These are phyloP conservation scores for Malurus alboscapulatus DNA, from an alignment of 2,113 vertebrate species.

Conservation along the genomic window DNA sequence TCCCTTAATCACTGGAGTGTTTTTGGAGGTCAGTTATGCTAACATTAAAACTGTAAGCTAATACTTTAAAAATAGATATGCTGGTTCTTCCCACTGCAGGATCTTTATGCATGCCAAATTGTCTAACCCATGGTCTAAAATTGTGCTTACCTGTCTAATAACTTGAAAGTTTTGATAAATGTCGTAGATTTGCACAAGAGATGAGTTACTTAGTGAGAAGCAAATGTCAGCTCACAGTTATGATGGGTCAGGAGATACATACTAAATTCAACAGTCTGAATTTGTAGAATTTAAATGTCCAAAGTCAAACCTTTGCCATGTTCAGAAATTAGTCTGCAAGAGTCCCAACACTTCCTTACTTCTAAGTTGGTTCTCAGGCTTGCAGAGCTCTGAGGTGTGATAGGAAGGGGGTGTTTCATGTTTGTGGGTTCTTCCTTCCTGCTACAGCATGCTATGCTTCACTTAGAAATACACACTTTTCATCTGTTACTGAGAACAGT, in stretches of 20 bases:
- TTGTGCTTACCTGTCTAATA: background rate
- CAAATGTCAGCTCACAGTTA: background rate
- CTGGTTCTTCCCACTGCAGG: background rate
- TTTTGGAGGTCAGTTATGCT: constrained; percentile 89
- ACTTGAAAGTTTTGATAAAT: background rate
- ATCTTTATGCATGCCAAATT: background rate
- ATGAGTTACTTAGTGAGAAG: background rate
- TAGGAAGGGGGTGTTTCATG: background rate
- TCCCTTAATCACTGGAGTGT: constrained; percentile 94
- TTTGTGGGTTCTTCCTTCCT: constrained; percentile 5
- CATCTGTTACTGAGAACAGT: background rate
- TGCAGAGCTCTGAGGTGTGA: background rate
- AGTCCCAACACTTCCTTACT: background rate
- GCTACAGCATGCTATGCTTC: background rate
- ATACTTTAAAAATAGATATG: constrained; percentile 7
- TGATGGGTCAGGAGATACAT: background rate
- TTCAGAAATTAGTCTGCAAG: background rate
- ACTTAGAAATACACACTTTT: background rate
- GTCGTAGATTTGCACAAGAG: background rate
- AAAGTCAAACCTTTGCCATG: background rate
- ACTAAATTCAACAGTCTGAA: background rate
- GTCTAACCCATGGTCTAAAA: background rate
- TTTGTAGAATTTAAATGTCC: background rate
- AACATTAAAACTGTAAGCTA: constrained; percentile 28
- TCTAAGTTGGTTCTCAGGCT: background rate